Conservation (phyloP, 2,797 vertebrate genomes). For the Paramormyrops hopkinsi region DNA sequence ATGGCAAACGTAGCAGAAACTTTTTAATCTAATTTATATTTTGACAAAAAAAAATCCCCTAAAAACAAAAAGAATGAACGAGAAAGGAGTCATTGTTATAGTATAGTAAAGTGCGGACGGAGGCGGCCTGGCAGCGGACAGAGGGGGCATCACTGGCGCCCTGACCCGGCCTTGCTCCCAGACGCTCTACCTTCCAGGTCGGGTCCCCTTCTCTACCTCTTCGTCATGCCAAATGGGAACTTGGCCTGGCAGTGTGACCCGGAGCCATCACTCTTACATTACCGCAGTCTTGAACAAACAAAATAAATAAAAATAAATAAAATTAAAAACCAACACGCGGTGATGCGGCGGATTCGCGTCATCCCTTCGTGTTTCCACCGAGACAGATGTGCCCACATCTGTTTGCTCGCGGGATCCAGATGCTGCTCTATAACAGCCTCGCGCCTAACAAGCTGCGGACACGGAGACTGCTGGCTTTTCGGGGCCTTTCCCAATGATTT, state of each 20-base stretch:
- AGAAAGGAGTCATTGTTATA: slow-evolving; percentile 17
- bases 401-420: slow-evolving; percentile 66
- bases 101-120: not conserved
- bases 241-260: slow-evolving; percentile 13
- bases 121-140: slow-evolving; percentile 5
- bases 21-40: slow-evolving; percentile 65
- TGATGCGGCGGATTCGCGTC: slow-evolving; percentile 52
- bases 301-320: slow-evolving; percentile 37
- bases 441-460: slow-evolving; percentile 74
- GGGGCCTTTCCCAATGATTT: slow-evolving; percentile 58
- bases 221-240: not conserved
- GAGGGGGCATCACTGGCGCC: not conserved
- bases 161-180: not conserved
- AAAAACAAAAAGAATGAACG: not conserved
- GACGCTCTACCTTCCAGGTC: not conserved
- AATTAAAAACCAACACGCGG: not conserved
- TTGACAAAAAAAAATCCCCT: slow-evolving; percentile 30
- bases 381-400: slow-evolving; percentile 71
- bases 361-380: slow-evolving; percentile 39
- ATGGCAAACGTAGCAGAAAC: slow-evolving; percentile 59
- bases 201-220: not conserved
- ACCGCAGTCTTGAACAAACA: slow-evolving; percentile 41
- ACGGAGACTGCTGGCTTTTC: slow-evolving; percentile 64
- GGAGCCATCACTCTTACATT: slow-evolving; percentile 30
- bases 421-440: slow-evolving; percentile 63